Evolutionary conservation across 2,113 vertebrate genomes (phyloP).

Genomic region (Bos taurus): ARS-UCD2.0 NC_037332.1:101293001-101293500

Average conservation of each 20-base stretch:
- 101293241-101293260: background rate
- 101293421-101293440: constrained; percentile 67
- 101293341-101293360: constrained; percentile 70
- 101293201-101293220: constrained; percentile 41
- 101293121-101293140: background rate
- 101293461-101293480: constrained; percentile 58
- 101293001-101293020: background rate
- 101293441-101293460: constrained; percentile 52
- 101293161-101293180: background rate
- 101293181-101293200: background rate
- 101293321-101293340: constrained; percentile 56
- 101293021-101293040: background rate
- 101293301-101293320: constrained; percentile 62
- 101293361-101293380: constrained; percentile 68
- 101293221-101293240: background rate
- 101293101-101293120: background rate
- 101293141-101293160: background rate
- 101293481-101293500: constrained; percentile 70
- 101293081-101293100: background rate
- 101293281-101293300: constrained; percentile 72
- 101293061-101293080: background rate
- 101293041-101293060: background rate
- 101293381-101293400: constrained; percentile 39
- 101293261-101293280: constrained; percentile 57
- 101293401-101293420: background rate